Conservation (phyloP, 2,113 vertebrate species). For the Ammodytes dubius region DNA sequence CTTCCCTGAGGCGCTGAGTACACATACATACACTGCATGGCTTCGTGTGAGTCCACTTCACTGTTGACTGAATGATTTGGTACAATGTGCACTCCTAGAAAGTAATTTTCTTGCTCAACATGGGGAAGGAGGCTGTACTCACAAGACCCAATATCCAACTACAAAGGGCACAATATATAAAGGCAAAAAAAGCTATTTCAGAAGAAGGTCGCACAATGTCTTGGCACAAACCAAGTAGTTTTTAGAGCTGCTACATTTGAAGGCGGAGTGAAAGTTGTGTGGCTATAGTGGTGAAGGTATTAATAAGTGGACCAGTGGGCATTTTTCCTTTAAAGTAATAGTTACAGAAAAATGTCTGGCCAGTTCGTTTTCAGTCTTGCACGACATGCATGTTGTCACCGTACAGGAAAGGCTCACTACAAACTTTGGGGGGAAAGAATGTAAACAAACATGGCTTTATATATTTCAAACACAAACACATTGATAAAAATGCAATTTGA, state of each 20-base stretch:
- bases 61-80: slow-evolving; percentile 48
- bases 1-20: slow-evolving; percentile 38
- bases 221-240: not conserved
- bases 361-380: no score
- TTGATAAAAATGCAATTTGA: no score
- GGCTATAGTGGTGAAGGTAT: not conserved
- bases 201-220: not conserved
- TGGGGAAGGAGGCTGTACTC: slow-evolving; percentile 15
- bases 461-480: no score
- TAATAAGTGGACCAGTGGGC: not conserved
- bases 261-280: not conserved
- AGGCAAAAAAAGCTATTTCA: not conserved
- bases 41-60: slow-evolving; percentile 42
- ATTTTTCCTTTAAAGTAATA: not conserved
- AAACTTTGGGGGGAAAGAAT: no score
- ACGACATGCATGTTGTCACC: no score
- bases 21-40: slow-evolving; percentile 22
- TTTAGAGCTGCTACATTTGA: not conserved
- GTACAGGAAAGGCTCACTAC: no score
- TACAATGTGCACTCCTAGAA: slow-evolving; percentile 48
- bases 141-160: not conserved
- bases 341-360: no score
- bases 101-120: slow-evolving; percentile 42
- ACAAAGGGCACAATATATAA: not conserved
- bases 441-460: no score